These are phyloP conservation scores for Ceratitis capitata DNA, from an alignment of 1,140 invertebrate genomes.

Conservation along the genomic window DNA sequence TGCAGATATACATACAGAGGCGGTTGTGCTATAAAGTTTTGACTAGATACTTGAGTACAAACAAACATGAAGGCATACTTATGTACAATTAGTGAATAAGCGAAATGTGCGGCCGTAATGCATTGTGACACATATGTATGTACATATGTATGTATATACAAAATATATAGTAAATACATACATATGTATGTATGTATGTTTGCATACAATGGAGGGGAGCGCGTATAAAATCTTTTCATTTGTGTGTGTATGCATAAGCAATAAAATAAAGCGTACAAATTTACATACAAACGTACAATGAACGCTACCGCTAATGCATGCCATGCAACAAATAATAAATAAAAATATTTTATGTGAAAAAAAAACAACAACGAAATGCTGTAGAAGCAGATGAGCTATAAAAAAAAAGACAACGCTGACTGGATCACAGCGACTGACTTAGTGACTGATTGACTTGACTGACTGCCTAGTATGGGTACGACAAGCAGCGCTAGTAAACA, in stretches of 20 bases:
- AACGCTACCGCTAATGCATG: not conserved
- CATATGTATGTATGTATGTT: not conserved
- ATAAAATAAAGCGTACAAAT: not conserved
- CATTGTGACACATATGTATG: not conserved
- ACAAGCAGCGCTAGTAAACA: no score
- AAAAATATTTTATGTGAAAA: no score
- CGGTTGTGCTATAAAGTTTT: not conserved
- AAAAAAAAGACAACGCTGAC: no score
- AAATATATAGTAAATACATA: no score
- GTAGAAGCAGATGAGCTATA: no score
- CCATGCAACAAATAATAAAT: no score
- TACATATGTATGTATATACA: no score
- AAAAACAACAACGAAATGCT: no score
- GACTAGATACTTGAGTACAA: not conserved
- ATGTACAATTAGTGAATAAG: slow-evolving; percentile 3
- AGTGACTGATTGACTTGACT: no score
- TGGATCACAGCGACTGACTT: no score
- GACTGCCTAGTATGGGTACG: no score
- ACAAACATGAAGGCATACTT: no score
- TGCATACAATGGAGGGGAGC: not conserved
- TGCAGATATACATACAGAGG: not conserved
- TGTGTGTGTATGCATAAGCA: not conserved
- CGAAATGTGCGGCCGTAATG: slow-evolving; percentile 5
- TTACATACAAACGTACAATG: slow-evolving; percentile 2
- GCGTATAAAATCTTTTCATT: not conserved